Evolutionary conservation across 30 jellyfish, hydroid and myxozoan species (phyloP), one percentile per base, ranked within the genome.

Genomic region (Turritopsis rubra): DNA sequence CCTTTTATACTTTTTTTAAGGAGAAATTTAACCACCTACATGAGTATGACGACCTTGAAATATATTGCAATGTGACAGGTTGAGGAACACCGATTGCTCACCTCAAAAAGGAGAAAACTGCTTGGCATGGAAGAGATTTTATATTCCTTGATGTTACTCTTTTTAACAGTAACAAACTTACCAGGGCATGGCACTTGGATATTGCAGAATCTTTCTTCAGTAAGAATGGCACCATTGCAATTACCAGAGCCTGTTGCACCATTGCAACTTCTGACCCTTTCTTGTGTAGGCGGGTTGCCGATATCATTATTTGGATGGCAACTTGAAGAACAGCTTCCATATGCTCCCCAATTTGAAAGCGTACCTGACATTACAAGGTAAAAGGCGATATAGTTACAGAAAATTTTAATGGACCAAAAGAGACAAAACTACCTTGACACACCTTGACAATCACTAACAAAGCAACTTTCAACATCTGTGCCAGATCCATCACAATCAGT

Each of bases 401-500:
- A 60, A 60, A 0, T 18, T 21, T 60, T 0, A 60, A 18, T 23
- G 22, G 22, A 60, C 19, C 22, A 18, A 60, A 0, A 60, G 21
- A 60, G 21, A 18, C 21, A 18, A 18, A 60, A 60, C 0, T 60
- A 23, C 73, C 19, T 60, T 0, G 21, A 60, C 21, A 21, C 21
- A 68, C 77, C 77, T 68, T 23, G 0, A 1, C 77, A 68, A 68
- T 68, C 77, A n/a, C 22, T 22, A n/a, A n/a, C 77, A 68, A 68
- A 68, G 0, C 77, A 68, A n/a, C 5, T 23, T 21, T 77, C 71
- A 19, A 77, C 18, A 77, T 29, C 30, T 25, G 66, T 77, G 28
- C 72, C 85, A 77, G 66, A 53, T 26, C 75, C 73, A n/a, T 17
- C 85, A 77, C 85, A 77, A 29, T 77, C 85, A 29, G 41, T 60